Percentiles rank a stretch among this genome's conserved stretches.
Evolutionary conservation across 1,140 invertebrate species (phyloP).

Genomic region (Cydia strobilella): DNA sequence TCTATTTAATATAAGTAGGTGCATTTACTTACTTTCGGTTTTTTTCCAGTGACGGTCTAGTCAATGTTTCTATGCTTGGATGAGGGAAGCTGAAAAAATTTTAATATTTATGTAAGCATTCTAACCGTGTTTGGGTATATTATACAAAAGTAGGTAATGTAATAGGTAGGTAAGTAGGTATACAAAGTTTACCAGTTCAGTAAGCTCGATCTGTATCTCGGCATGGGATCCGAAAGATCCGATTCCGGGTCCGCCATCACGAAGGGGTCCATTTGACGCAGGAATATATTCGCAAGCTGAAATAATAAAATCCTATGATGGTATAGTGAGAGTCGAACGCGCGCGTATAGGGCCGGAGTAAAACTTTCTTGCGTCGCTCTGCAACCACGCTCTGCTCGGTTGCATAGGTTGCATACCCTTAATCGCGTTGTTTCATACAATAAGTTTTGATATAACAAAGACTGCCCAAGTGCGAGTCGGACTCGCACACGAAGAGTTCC

Average conservation of each 20-base stretch:
- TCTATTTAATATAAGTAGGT: too few species aligned
- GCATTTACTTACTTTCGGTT: not conserved
- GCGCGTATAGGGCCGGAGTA: not conserved
- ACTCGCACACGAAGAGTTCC: too few species aligned
- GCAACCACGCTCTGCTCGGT: not conserved
- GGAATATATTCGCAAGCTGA: conserved; percentile 69
- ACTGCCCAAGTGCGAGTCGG: too few species aligned
- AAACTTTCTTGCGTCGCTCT: not conserved
- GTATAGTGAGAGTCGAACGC: not conserved
- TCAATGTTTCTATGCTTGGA: not conserved
- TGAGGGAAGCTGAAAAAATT: conserved; percentile 13
- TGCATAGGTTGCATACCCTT: too few species aligned
- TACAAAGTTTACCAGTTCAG: conserved; percentile 43
- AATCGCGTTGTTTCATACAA: too few species aligned
- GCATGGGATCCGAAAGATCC: conserved; percentile 40
- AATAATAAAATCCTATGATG: conserved; percentile 33
- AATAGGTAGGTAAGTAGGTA: too few species aligned
- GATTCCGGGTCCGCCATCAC: conserved; percentile 39
- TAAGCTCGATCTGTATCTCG: conserved; percentile 51
- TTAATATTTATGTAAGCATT: not conserved
- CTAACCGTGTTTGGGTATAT: not conserved
- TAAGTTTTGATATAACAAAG: too few species aligned
- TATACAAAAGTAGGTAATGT: not conserved
- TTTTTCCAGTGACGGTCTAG: conserved; percentile 4
- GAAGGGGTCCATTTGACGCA: conserved; percentile 62